These are phyloP conservation scores for Halisarca cf. caerulea DNA, from an alignment of 37 sponge, comb jelly and placozoan species.

Conservation along the genomic window DNA sequence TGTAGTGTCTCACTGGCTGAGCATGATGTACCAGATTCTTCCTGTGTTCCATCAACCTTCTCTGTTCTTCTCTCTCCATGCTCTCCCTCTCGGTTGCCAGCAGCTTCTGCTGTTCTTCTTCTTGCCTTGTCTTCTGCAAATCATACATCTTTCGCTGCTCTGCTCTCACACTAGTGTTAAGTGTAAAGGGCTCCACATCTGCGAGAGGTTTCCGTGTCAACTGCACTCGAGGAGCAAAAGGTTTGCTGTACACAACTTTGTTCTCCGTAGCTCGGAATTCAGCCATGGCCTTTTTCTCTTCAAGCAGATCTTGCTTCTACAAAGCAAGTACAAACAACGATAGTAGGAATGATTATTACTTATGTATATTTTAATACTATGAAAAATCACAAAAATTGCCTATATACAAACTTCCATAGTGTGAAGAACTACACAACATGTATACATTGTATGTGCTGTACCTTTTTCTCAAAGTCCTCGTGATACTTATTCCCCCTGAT, in stretches of 20 bases:
- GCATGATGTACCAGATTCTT: conserved; percentile 73
- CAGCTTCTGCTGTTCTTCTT: not conserved
- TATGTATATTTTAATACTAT: too few relatives aligned
- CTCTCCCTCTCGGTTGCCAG: conserved; percentile 27
- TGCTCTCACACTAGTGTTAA: conserved; percentile 63
- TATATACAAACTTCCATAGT: not conserved
- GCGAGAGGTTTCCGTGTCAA: conserved; percentile 36
- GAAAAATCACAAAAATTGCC: not conserved
- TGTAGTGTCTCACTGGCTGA: conserved; percentile 63
- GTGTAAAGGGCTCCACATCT: conserved; percentile 36
- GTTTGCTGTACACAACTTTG: conserved; percentile 42
- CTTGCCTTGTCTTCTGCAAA: not conserved
- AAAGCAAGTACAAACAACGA: too few relatives aligned
- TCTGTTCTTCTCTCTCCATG: conserved; percentile 42
- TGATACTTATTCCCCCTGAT: conserved; percentile 48
- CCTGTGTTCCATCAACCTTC: conserved; percentile 42
- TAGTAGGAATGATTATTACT: too few relatives aligned
- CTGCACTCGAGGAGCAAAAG: conserved; percentile 44
- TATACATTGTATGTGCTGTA: too few relatives aligned
- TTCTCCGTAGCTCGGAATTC: conserved; percentile 60
- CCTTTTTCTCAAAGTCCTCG: conserved; percentile 53
- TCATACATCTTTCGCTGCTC: conserved; percentile 63
- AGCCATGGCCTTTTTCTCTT: conserved; percentile 15
- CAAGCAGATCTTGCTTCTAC: too few relatives aligned
- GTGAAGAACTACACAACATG: too few relatives aligned